phyloP scores from a whole-genome alignment of 2,888 invertebrate genomes.

The Nysson spinosus region DNA sequence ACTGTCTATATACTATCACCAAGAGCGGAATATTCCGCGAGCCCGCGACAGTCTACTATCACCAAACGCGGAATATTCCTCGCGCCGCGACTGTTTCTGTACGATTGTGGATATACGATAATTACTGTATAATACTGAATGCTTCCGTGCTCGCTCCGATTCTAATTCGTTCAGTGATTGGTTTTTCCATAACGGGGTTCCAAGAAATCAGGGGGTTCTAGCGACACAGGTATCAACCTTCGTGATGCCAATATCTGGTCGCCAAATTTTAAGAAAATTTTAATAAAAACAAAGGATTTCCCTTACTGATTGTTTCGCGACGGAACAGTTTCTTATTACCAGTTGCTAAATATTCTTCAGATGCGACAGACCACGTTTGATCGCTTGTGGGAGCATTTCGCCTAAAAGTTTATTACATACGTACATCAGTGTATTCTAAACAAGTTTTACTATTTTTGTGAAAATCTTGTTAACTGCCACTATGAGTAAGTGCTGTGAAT shows the following conservation, averaged over 20 bases:
- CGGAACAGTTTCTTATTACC: conserved; percentile 3
- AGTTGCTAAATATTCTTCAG: neutral
- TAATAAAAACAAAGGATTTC: too few species aligned
- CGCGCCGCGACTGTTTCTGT: neutral
- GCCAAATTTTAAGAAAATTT: too few species aligned
- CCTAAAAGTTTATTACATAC: neutral
- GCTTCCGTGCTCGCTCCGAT: too few species aligned
- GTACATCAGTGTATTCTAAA: conserved; percentile 4
- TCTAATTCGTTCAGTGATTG: too few species aligned
- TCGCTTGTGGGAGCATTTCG: neutral
- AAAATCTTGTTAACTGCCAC: neutral
- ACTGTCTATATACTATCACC: too few species aligned
- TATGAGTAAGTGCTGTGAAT: conserved; percentile 16
- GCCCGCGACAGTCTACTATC: neutral
- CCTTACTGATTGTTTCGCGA: too few species aligned
- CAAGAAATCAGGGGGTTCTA: too few species aligned
- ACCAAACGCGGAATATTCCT: conserved; percentile 4
- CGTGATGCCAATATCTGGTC: too few species aligned
- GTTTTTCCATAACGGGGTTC: too few species aligned
- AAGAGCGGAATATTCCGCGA: conserved; percentile 4
- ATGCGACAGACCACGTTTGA: neutral
- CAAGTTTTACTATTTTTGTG: conserved; percentile 1
- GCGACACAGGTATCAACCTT: too few species aligned
- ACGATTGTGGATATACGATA: too few species aligned
- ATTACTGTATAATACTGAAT: too few species aligned